Base-by-base conservation (phyloP, 2,888 invertebrate genomes). In the Morpho achilles region DNA sequence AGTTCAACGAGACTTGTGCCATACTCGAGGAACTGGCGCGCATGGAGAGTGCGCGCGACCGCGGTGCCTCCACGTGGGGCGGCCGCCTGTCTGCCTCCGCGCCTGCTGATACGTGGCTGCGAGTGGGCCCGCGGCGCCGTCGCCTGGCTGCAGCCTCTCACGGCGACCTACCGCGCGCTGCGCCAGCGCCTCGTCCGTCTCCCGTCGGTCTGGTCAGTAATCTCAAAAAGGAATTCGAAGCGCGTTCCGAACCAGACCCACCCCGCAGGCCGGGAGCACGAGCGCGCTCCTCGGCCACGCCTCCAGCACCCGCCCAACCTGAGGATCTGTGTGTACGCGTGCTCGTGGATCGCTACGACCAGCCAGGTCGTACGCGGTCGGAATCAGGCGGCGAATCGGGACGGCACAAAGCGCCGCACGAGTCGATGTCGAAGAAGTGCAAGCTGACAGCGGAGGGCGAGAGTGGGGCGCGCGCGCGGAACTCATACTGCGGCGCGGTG, bases 161-260 rank as follows among this genome's bases (percentile, higher is more conserved):
- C 69, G 84, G 82, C 7, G 87, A 88, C 77, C 76, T 87, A 74
- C 87, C 82, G 61, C 81, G 83, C 63, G 79, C 74, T 69, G 78
- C 76, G 80, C 84, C 69, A 79, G 70, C 81, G 77, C 82, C 80
- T 55, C 78, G 65, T 63, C 69, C 76, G 72, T 72, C 74, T 74
- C 84, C 92, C 60, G 92, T 93, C 48, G 96, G 97, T 40, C 94
- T 95, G 78, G 97, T 97, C 68, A 94, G 94, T 91, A 96, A 95
- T 91, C 93, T 97, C 69, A 96, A 96, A 82, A 95, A 95, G 79
- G 97, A 96, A 80, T 97, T 97, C 80, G 97, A 97, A 89, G 96
- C 97, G 54, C 84, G 82, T 60, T 80, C 80, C 50, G 82, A 80
- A 72, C 67, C 64, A 44, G 79, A 76, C 59, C 54, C 74, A 56